phyloP scores from a whole-genome alignment of 1,140 invertebrate species.

The Euura saliciscinereae region DNA sequence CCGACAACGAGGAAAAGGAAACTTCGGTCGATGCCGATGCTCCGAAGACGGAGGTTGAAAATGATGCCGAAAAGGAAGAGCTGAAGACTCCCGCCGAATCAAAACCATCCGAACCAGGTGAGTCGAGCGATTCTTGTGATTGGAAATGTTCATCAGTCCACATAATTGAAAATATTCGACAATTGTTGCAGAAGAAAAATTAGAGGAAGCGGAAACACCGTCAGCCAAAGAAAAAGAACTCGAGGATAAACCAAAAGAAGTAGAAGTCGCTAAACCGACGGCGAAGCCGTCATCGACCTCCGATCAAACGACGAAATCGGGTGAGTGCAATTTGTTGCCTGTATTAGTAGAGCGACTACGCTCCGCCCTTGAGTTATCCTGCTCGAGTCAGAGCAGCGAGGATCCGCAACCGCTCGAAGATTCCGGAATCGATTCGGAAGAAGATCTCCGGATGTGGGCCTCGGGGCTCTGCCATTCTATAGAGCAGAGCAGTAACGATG shows the following conservation, averaged over 20 bases:
- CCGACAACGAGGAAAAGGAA: not conserved
- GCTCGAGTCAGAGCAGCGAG: conserved; percentile 41
- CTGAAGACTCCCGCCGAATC: not conserved
- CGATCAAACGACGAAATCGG: conserved; percentile 24
- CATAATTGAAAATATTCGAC: no score
- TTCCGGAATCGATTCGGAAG: conserved; percentile 41
- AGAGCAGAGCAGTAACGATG: conserved; percentile 25
- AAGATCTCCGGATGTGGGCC: conserved; percentile 41
- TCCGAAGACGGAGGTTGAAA: not conserved
- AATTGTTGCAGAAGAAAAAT: no score
- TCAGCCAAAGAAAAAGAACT: not conserved
- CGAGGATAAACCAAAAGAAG: not conserved
- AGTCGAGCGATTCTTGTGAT: no score
- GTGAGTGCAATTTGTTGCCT: conserved; percentile 60
- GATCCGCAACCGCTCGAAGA: conserved; percentile 36
- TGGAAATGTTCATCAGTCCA: no score
- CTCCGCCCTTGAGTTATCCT: conserved; percentile 51
- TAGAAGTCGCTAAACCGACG: not conserved
- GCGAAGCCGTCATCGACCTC: not conserved
- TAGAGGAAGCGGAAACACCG: no score
- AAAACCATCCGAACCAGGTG: not conserved
- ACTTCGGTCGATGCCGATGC: not conserved
- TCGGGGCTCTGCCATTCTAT: conserved; percentile 34
- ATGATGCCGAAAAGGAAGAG: not conserved
- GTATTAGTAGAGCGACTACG: conserved; percentile 56